Conservation (phyloP, 2,888 invertebrate genomes). For the Polyommatus iphigenia region DNA sequence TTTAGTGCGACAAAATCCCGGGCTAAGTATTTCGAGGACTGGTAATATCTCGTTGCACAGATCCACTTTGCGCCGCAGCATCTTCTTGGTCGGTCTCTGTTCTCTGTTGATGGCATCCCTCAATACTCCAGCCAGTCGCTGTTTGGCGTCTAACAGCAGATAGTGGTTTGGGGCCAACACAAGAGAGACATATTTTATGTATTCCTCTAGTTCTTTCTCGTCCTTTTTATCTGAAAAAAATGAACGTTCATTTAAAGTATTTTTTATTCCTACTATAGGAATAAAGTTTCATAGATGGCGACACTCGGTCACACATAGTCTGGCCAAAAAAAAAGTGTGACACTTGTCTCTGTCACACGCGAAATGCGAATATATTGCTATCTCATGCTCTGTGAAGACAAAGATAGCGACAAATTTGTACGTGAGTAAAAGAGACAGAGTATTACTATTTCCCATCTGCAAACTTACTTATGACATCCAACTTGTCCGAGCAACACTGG, state of each 20-base stretch:
- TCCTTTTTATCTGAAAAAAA: constrained; percentile 66
- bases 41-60: constrained; percentile 83
- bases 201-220: constrained; percentile 70
- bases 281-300: background rate
- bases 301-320: background rate
- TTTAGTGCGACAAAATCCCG: constrained; percentile 85
- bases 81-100: constrained; percentile 73
- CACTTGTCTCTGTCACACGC: no score
- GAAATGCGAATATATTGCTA: no score
- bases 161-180: constrained; percentile 85
- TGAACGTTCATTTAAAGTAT: background rate
- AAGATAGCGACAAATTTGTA: no score
- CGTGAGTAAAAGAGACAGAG: no score
- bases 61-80: constrained; percentile 82
- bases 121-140: constrained; percentile 82
- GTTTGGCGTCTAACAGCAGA: constrained; percentile 84
- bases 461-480: constrained; percentile 64
- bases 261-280: no score
- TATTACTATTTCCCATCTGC: no score
- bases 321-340: background rate
- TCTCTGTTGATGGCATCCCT: constrained; percentile 73
- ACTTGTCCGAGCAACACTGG: constrained; percentile 64
- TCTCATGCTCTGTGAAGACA: no score
- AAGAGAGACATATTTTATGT: constrained; percentile 76
- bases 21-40: constrained; percentile 84